Evolutionary conservation across 2,888 invertebrate genomes (phyloP).

Genomic region (Aspidiotus rigidus): DNA sequence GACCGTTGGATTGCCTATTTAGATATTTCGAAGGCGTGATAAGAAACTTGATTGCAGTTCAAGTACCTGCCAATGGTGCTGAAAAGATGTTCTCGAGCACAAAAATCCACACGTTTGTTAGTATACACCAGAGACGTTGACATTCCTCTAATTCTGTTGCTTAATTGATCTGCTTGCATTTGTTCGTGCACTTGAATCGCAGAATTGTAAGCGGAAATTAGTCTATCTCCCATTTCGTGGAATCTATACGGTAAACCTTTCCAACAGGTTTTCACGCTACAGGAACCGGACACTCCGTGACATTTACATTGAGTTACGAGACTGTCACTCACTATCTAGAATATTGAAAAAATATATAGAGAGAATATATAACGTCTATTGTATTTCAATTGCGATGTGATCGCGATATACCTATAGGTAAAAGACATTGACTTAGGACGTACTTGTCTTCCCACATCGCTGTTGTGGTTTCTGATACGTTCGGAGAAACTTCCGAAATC

Average conservation of each 20-base stretch:
- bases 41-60: too few relatives aligned
- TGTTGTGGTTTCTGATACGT: conserved; percentile 66
- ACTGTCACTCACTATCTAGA: conserved; percentile 55
- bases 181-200: conserved; percentile 46
- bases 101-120: too few relatives aligned
- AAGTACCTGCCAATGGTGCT: too few relatives aligned
- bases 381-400: background rate
- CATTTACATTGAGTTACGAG: conserved; percentile 64
- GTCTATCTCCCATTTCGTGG: conserved; percentile 47
- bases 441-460: conserved; percentile 66
- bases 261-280: conserved; percentile 75
- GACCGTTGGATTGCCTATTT: too few relatives aligned
- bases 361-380: too few relatives aligned
- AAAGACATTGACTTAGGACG: conserved; percentile 36
- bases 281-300: conserved; percentile 75
- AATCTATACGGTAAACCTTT: conserved; percentile 55
- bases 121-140: too few relatives aligned
- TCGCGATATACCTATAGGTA: background rate
- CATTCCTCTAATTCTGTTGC: too few relatives aligned
- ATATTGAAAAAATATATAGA: background rate
- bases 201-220: conserved; percentile 53
- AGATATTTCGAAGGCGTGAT: too few relatives aligned
- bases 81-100: too few relatives aligned
- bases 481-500: conserved; percentile 5
- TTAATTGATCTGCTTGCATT: too few relatives aligned